Base-by-base conservation (phyloP, 2,888 invertebrate genomes). In the Anodontia alba region DNA sequence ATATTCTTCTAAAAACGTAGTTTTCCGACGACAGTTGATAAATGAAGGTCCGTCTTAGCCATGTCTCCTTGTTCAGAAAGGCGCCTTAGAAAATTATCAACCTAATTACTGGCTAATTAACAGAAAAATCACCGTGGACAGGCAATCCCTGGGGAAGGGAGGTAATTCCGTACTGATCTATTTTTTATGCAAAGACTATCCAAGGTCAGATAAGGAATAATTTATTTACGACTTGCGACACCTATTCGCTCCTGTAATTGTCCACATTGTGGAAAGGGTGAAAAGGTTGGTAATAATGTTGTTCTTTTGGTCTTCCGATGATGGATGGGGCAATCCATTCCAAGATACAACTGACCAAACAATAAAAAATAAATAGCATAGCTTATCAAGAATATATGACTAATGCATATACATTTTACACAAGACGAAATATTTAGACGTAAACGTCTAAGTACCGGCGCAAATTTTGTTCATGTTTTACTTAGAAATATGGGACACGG, bases 191-290 rank as follows among this genome's bases (percentile, higher is more conserved):
- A 76, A 78, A 80, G 70, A 31, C 33, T 7, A 10, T 31, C 62
- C 5, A 62, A 62, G 20, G 17, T 33, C 78, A 74, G 74, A n/a
- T 71, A 33, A 67, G 51, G 68, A 70, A 85, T 85, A 81, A 85
- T 80, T 85, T 85, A 85, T 85, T 85, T 81, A 85, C 72, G 84
- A 82, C 69, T 78, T 85, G 73, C 82, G 62, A 62, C 62, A 62
- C 62, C 62, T 31, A 15, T 33, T 1, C 7, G n/a, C 62, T 62
- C 33, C 20, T 10, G 62, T 62, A 62, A 62, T 62, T 62, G 31
- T 8, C 29, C 62, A 62, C 7, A 17, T 23, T 57, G 26, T 26
- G 29, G 23, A 10, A 23, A 57, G 8, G 57, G 49, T 20, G n/a
- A 49, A 49, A 20, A 49, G 49, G 49, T 49, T 20, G 17, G 12